Conservation (phyloP, 2,888 invertebrate species). For the Craniophora ligustri region DNA sequence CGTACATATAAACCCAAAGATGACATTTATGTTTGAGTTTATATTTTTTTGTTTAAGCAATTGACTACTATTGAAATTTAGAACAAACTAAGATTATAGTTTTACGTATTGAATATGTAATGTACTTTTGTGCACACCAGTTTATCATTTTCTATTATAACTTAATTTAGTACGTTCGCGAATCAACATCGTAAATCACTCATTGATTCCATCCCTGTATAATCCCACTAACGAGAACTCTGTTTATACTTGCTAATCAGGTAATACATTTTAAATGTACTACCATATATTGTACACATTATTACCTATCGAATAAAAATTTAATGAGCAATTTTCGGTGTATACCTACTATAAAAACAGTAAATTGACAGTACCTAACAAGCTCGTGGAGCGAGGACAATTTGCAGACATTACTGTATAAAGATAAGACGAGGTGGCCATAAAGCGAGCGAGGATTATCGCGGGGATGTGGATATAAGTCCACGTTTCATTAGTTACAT, state of each 20-base stretch:
- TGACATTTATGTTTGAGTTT: no score
- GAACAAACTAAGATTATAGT: constrained; percentile 1
- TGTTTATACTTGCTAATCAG: constrained; percentile 61
- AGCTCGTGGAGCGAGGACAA: constrained; percentile 21
- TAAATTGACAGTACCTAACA: constrained; percentile 32
- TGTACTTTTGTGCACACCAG: constrained; percentile 13
- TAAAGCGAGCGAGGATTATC: constrained; percentile 61
- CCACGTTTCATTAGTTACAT: constrained; percentile 72
- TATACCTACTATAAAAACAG: constrained; percentile 35
- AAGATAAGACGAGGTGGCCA: constrained; percentile 59
- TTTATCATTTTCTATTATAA: constrained; percentile 43
- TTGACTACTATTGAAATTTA: no score
- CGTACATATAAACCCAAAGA: no score
- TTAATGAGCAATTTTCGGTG: constrained; percentile 36
- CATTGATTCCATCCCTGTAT: constrained; percentile 43
- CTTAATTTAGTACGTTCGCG: constrained; percentile 37
- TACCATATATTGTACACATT: constrained; percentile 44
- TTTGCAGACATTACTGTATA: constrained; percentile 49
- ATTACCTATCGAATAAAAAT: constrained; percentile 37
- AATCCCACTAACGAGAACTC: constrained; percentile 48
- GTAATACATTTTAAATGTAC: constrained; percentile 48
- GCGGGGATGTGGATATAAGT: constrained; percentile 62
- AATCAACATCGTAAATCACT: constrained; percentile 47
- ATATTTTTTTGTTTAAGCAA: no score
- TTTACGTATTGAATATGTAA: no score